These are phyloP conservation scores for Vulpes lagopus DNA, from an alignment of 2,113 vertebrate species.

Conservation along the genomic window DNA sequence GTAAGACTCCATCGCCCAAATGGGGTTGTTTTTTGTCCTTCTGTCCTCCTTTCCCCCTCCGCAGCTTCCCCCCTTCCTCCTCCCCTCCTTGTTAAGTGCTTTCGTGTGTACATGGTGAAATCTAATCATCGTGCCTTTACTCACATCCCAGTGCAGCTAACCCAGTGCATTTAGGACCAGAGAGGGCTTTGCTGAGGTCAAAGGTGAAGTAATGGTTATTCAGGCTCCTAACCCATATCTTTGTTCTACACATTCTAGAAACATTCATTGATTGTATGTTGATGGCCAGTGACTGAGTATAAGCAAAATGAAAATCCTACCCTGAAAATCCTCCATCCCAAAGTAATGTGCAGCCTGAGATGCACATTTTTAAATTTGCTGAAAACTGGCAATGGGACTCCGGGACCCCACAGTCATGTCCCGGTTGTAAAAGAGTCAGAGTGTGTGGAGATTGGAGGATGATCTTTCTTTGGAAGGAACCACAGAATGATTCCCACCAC, in stretches of 20 bases:
- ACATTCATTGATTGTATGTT: neutral
- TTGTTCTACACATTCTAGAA: neutral
- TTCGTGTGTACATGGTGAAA: neutral
- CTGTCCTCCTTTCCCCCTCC: no score
- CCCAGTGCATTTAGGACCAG: neutral
- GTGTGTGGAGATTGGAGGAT: neutral
- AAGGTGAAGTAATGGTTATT: neutral
- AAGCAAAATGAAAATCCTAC: constrained; percentile 19
- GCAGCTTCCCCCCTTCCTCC: no score
- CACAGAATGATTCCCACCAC: neutral
- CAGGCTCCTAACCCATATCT: neutral
- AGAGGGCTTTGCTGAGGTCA: constrained; percentile 24
- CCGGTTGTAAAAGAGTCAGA: neutral
- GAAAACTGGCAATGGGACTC: neutral
- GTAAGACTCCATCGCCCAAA: neutral
- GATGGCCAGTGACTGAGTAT: neutral
- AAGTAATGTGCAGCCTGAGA: neutral
- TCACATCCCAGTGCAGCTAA: neutral
- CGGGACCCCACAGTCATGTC: neutral
- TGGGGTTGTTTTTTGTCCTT: neutral
- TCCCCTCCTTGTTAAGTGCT: neutral
- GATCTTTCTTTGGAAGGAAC: neutral
- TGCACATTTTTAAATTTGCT: neutral
- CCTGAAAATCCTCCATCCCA: neutral
- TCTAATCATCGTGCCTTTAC: neutral